Evolutionary conservation across 2,113 vertebrate species (phyloP), one percentile per base, ranked within the genome.

Genomic region (Talpa occidentalis): DNA sequence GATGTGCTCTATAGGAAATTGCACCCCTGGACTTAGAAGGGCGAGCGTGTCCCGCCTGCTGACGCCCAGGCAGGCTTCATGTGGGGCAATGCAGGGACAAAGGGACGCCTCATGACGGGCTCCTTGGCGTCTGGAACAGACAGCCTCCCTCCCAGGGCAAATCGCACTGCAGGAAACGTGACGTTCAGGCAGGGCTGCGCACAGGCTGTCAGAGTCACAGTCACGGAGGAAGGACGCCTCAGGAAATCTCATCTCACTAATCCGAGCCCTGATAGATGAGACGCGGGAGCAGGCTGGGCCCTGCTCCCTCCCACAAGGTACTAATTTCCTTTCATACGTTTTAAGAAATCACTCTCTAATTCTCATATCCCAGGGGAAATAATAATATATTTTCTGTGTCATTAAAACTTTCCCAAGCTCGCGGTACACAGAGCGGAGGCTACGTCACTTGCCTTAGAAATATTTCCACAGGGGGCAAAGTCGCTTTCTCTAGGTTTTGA

Each of bases 321-420:
- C 69, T 97, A 60, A 91, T 97, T 98, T 97, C 56, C 81, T 93
- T 93, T 97, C 76, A 17, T 90, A 89, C 60, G 6, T 91, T 95
- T 89, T 88, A 95, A 44, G 91, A 97, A 97, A 79, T 97, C 60
- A 49, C 21, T 95, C 26, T 93, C 91, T 93, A 97, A 97, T 95
- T 96, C 70, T 87, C 73, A 73, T 89, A 82, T 89, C 73, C 84
- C 70, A 64, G 47, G 95, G 52, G 69, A 96, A 97, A 95, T 97
- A 97, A 96, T 96, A 91, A 97, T 97, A 93, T 92, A 96, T 97
- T 97, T 95, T 92, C 90, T 66, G 37, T 70, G 73, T 94, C 97
- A 98, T 98, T 97, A 97, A 95, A 97, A 97, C 94, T 96, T 97
- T 88, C 91, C 72, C 66, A 60, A 93, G 70, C 54, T 96, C 37